A percentile compares a stretch with the other conserved stretches of the same genome.
These are phyloP conservation scores for Corythaeola cristata DNA, from an alignment of 2,113 vertebrate genomes.

Conservation along the genomic window DNA sequence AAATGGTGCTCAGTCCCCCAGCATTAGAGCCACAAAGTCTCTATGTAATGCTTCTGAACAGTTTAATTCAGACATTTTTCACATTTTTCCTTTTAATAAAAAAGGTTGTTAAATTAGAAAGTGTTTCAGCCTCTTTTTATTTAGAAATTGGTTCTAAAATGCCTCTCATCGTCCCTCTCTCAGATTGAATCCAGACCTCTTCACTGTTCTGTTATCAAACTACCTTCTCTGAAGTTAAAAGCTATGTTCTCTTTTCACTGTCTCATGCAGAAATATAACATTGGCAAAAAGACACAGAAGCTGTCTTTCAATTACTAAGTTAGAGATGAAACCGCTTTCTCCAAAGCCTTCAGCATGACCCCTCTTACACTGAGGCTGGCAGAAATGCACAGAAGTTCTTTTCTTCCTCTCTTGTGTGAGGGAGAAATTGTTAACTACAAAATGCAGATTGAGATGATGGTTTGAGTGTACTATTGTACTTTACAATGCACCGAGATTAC, in stretches of 20 bases:
- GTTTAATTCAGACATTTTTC: neutral
- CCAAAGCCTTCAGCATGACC: constrained; percentile 29
- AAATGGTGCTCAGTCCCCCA: neutral
- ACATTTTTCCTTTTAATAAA: neutral
- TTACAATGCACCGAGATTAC: neutral
- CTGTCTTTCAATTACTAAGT: constrained; percentile 34
- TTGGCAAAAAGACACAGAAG: neutral
- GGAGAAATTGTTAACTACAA: constrained; percentile 5
- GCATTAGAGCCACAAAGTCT: neutral
- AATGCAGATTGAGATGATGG: neutral
- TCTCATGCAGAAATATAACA: constrained; percentile 5
- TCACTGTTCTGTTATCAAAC: constrained; percentile 38
- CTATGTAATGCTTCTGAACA: neutral
- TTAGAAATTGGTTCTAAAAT: constrained; percentile 48
- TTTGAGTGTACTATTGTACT: neutral
- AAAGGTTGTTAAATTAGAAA: constrained; percentile 25
- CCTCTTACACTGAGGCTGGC: neutral
- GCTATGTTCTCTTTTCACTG: constrained; percentile 6
- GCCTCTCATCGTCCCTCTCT: constrained; percentile 26
- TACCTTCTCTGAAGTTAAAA: constrained; percentile 39
- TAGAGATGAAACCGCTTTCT: constrained; percentile 40
- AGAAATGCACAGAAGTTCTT: neutral
- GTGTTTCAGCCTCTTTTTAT: constrained; percentile 18
- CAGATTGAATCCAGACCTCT: constrained; percentile 4
- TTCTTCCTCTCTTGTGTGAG: neutral